These are phyloP conservation scores for Rhea pennata DNA, from an alignment of 2,113 vertebrate species.

Conservation along the genomic window DNA sequence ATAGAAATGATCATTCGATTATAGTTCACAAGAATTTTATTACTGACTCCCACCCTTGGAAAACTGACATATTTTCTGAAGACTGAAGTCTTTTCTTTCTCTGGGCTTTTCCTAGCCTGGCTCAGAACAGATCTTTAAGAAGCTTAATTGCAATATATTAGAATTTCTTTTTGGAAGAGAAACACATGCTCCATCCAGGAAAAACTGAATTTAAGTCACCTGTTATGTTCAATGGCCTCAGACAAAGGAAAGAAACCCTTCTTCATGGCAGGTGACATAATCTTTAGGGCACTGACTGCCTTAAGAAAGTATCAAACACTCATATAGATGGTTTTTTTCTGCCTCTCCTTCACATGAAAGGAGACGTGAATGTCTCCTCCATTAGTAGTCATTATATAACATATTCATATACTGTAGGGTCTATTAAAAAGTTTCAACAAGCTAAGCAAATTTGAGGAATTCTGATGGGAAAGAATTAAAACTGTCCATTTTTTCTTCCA, in stretches of 20 bases:
- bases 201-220: neutral
- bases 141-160: neutral
- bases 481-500: neutral
- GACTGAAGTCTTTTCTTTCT: neutral
- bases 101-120: neutral
- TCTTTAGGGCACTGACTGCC: neutral
- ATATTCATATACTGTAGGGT: neutral
- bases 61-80: neutral
- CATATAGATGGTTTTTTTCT: neutral
- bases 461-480: slow-evolving; percentile 47
- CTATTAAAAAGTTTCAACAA: slow-evolving; percentile 39
- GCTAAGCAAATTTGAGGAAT: slow-evolving; percentile 20
- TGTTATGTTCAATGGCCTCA: neutral
- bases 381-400: neutral
- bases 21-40: neutral
- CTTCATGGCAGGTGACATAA: neutral
- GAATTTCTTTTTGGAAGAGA: neutral
- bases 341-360: neutral
- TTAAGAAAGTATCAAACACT: neutral
- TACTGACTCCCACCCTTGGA: neutral
- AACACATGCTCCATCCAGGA: neutral
- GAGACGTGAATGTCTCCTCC: neutral
- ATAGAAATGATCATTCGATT: neutral
- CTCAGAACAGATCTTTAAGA: neutral
- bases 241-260: slow-evolving; percentile 6